Conservation (phyloP, 1,140 invertebrate genomes). For the Papilio machaon region DNA sequence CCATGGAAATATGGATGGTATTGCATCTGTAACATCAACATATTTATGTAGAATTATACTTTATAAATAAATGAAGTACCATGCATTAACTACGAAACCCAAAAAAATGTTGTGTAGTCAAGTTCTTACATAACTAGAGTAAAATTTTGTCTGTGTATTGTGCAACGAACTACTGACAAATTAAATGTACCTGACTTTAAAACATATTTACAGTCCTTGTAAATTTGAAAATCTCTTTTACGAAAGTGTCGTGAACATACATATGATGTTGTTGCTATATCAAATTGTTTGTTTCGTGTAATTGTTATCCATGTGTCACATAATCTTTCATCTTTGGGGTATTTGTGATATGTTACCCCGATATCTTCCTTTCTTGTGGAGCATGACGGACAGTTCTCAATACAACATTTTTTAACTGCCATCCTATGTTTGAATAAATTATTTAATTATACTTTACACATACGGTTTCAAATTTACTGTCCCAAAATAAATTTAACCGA, state of each 20-base stretch:
- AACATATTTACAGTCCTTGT: constrained; percentile 71
- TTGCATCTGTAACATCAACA: constrained; percentile 55
- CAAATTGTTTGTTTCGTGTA: constrained; percentile 49
- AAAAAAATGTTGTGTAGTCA: constrained; percentile 22
- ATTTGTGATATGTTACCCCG: constrained; percentile 75
- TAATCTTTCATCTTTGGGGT: constrained; percentile 63
- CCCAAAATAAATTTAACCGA: background rate
- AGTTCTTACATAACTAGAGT: background rate
- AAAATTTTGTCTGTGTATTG: background rate
- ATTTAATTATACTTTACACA: constrained; percentile 39
- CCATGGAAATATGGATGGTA: constrained; percentile 74
- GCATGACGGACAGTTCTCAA: constrained; percentile 67
- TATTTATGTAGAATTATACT: constrained; percentile 9
- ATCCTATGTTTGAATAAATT: constrained; percentile 55
- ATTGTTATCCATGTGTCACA: constrained; percentile 58
- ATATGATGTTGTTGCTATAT: constrained; percentile 51
- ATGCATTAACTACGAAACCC: constrained; percentile 40
- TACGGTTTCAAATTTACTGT: background rate
- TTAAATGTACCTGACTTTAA: constrained; percentile 67
- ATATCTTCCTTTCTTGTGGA: constrained; percentile 67
- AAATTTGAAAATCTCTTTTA: constrained; percentile 72
- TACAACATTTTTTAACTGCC: constrained; percentile 72
- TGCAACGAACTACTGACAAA: constrained; percentile 37
- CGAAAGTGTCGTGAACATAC: constrained; percentile 74
- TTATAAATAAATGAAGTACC: constrained; percentile 9